These are phyloP conservation scores for Brachionus sp. DNA, from an alignment of 1,140 invertebrate genomes.

Conservation along the genomic window DNA sequence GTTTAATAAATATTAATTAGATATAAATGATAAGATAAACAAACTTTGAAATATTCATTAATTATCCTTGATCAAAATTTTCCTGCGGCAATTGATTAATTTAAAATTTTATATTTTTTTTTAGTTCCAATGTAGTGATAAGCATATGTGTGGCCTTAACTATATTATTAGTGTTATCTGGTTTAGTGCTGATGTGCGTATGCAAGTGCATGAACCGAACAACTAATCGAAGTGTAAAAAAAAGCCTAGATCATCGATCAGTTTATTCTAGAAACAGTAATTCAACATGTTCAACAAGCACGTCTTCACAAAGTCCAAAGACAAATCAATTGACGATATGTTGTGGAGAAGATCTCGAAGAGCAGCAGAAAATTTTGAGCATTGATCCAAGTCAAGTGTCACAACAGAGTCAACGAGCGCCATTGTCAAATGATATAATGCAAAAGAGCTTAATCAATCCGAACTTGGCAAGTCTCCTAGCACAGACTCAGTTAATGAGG, in stretches of 20 bases:
- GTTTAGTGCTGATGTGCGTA: conserved; percentile 19
- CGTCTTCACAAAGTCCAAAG: conserved; percentile 6
- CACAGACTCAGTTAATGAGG: background rate
- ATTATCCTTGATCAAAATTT: conserved; percentile 18
- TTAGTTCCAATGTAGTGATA: conserved; percentile 29
- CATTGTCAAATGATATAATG: background rate
- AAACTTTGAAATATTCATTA: background rate
- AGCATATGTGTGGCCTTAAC: conserved; percentile 18
- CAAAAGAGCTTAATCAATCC: conserved; percentile 30
- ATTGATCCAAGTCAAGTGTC: conserved; percentile 15
- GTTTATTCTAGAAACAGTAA: conserved; percentile 17
- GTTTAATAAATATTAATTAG: conserved; percentile 34
- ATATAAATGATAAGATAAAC: conserved; percentile 37
- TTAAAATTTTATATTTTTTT: background rate
- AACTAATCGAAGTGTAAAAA: conserved; percentile 9
- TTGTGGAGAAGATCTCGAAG: background rate
- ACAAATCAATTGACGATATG: conserved; percentile 44
- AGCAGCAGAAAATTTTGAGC: conserved; percentile 37
- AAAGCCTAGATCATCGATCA: background rate
- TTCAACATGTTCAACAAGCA: conserved; percentile 14
- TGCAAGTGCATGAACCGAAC: conserved; percentile 14
- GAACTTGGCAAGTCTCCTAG: background rate
- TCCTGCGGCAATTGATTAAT: background rate
- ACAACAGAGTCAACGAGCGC: background rate
- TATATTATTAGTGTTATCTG: background rate